These are phyloP conservation scores for Ibidorhyncha struthersii DNA, from an alignment of 2,113 vertebrate species.

Conservation along the genomic window DNA sequence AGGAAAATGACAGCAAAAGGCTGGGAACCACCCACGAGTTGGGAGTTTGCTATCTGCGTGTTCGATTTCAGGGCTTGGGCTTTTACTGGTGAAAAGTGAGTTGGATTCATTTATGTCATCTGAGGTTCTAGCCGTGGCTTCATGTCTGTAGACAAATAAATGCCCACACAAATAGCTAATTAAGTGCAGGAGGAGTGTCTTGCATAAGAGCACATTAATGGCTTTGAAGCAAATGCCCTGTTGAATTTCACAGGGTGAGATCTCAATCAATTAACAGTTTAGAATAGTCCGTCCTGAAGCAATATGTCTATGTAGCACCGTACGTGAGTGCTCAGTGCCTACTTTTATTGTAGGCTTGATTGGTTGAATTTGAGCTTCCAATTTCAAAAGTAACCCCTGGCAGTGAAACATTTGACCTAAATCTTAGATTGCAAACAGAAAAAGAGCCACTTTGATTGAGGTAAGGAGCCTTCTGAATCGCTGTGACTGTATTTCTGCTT, in stretches of 20 bases:
- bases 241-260: not conserved
- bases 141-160: not conserved
- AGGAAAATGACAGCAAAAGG: not conserved
- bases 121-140: not conserved
- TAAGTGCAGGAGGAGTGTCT: not conserved
- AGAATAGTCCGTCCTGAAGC: not conserved
- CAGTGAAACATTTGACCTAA: not conserved
- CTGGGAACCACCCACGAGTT: not conserved
- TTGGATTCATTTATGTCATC: not conserved
- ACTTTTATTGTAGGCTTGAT: not conserved
- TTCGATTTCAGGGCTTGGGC: not conserved
- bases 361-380: not conserved
- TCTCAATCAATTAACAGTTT: not conserved
- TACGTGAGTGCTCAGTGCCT: not conserved
- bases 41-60: not conserved
- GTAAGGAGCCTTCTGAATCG: not conserved
- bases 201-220: not conserved
- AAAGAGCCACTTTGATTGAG: not conserved
- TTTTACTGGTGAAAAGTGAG: not conserved
- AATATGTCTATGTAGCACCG: not conserved
- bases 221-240: not conserved
- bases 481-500: not conserved
- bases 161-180: conserved; percentile 32
- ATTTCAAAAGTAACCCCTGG: not conserved
- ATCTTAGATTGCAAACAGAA: not conserved